Conservation (phyloP, 1,140 invertebrate genomes). For the Neocloeon triangulifer region DNA sequence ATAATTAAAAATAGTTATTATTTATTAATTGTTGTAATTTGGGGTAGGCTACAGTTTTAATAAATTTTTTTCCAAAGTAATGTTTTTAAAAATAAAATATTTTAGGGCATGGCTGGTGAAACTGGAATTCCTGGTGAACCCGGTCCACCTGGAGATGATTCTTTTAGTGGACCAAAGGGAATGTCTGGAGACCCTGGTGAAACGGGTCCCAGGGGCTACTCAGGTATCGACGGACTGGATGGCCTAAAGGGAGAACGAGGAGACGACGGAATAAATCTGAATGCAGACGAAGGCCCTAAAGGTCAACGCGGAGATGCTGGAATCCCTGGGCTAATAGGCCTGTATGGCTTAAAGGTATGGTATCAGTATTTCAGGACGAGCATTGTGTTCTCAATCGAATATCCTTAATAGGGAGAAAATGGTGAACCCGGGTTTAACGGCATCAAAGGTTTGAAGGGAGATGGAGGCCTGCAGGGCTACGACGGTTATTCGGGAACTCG, state of each 20-base stretch:
- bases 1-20: too few species aligned
- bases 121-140: not conserved
- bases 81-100: not conserved
- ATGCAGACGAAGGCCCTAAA: not conserved
- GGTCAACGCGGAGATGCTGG: not conserved
- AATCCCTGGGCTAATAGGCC: conserved; percentile 1
- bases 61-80: not conserved
- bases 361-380: too few species aligned
- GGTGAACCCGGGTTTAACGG: conserved; percentile 1
- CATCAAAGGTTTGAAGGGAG: not conserved
- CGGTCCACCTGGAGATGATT: conserved; percentile 2
- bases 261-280: not conserved
- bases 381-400: too few species aligned
- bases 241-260: conserved; percentile 1
- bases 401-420: too few species aligned
- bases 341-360: not conserved
- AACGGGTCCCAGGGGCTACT: not conserved
- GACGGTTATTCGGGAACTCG: not conserved
- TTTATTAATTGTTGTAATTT: too few species aligned
- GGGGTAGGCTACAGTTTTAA: too few species aligned
- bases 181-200: conserved; percentile 1
- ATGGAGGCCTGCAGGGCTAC: conserved; percentile 4
- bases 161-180: conserved; percentile 3
- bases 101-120: conserved; percentile 2
- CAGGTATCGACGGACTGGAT: not conserved